A percentile compares a stretch with the other conserved stretches of the same genome.
phyloP scores from a whole-genome alignment of 2,797 vertebrate species.

The Lepidocolaptes lacrymiger region DNA sequence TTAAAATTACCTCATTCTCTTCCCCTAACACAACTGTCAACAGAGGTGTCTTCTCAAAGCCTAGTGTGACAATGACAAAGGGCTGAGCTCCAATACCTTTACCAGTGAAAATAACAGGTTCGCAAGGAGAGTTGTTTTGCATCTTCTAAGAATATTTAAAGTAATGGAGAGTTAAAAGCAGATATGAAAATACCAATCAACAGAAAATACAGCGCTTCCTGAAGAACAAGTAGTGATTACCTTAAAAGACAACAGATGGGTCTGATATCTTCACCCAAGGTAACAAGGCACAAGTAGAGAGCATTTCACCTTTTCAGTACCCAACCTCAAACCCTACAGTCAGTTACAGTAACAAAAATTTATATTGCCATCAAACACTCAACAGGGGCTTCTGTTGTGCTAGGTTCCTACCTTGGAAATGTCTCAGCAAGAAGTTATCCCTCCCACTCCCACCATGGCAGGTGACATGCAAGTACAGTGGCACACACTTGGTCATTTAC shows the following conservation, averaged over 20 bases:
- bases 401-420: not conserved
- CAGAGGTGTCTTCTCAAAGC: not conserved
- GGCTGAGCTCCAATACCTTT: not conserved
- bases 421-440: not conserved
- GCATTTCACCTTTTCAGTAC: not conserved
- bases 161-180: not conserved
- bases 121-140: not conserved
- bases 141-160: not conserved
- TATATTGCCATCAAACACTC: fast-evolving
- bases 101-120: not conserved
- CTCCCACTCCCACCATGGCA: not conserved
- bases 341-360: not conserved
- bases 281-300: not conserved
- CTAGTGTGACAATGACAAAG: not conserved
- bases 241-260: not conserved
- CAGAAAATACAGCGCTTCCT: not conserved
- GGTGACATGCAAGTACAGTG: fast-evolving
- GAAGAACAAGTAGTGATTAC: not conserved
- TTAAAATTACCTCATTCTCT: not conserved
- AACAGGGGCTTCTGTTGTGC: not conserved
- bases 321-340: not conserved
- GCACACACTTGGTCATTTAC: not conserved
- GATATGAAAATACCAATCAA: not conserved
- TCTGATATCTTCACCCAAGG: not conserved
- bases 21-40: not conserved